Evolutionary conservation across 2,113 vertebrate species (phyloP).

Genomic region (Noturus placidus): DNA sequence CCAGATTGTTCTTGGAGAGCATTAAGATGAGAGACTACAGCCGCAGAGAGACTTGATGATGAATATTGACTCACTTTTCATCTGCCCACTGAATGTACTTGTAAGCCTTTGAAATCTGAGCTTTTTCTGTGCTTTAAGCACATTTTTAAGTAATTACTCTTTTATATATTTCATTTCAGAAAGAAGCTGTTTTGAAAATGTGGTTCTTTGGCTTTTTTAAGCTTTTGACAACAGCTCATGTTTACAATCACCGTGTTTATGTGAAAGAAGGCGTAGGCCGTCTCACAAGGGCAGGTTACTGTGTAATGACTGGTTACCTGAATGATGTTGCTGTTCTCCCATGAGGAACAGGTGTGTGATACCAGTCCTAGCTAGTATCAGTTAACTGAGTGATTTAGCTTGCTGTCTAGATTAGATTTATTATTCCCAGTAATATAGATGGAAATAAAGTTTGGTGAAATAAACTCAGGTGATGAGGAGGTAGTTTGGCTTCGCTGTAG

Average conservation of each 20-base stretch:
- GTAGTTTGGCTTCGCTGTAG: not conserved
- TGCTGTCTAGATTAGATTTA: not conserved
- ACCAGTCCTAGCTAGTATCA: not conserved
- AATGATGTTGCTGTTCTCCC: not conserved
- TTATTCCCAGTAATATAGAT: not conserved
- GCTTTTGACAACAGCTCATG: not conserved
- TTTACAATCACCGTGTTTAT: not conserved
- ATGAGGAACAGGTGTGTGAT: not conserved
- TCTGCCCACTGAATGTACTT: not conserved
- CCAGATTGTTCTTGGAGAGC: not conserved
- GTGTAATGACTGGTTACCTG: not conserved
- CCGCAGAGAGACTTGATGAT: not conserved
- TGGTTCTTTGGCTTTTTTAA: not conserved
- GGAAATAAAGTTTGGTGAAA: not conserved
- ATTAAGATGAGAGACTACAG: constrained; percentile 21
- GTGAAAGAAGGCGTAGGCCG: not conserved
- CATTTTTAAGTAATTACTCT: not conserved
- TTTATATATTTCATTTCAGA: not conserved
- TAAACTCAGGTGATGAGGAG: not conserved
- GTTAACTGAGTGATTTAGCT: not conserved
- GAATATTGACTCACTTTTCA: constrained; percentile 14
- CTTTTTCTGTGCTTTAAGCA: not conserved
- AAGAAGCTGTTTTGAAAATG: not conserved
- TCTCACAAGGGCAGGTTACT: not conserved
- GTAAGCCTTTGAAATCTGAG: constrained; percentile 17